Evolutionary conservation across 2,888 invertebrate species (phyloP), one percentile per base, ranked within the genome.

Genomic region (Andrena marginata): DNA sequence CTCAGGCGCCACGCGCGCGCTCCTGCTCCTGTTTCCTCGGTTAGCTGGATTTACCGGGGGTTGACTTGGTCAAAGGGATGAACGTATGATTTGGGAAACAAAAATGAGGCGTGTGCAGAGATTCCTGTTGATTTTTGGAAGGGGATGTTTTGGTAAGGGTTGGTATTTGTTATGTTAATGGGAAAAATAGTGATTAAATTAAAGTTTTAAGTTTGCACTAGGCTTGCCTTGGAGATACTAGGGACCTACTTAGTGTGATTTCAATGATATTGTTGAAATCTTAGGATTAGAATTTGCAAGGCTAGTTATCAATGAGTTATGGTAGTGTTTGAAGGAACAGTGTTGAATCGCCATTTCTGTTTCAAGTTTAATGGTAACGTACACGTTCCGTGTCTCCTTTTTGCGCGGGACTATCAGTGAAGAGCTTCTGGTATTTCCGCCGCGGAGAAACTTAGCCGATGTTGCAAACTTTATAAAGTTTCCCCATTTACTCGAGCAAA

Each of bases 401-500:
- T 71, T 71, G 71, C 75, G 35, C 54, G 69, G 49, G 56, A 33
- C 75, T 80, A 82, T 80, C 76, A 69, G n/a, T 29, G 67, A 56
- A 31, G 82, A 71, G 77, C 75, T 65, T 65, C 79, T 79, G 85
- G 76, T 75, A 86, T 87, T 86, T 84, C 87, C 77, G 72, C 35
- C 81, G 63, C 51, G 54, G 85, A 62, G 85, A 83, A 87, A 87
- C 83, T 87, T 83, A 71, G 59, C 74, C 83, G 87, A 67, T 76
- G 79, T 64, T 65, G 80, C 77, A 72, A 85, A 87, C 72, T 85
- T 84, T 80, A 73, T 63, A 82, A 88, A 86, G 83, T 88, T 88
- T 85, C 83, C 80, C 80, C 86, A 86, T 87, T 85, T 86, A 83
- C 80, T 67, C 68, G 73, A 29, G 76, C 76, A 84, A 87, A 87